A percentile compares a stretch with the other conserved stretches of the same genome.
Conservation (phyloP, 92 coral and sea anemone species). For the Siderastrea radians region DNA sequence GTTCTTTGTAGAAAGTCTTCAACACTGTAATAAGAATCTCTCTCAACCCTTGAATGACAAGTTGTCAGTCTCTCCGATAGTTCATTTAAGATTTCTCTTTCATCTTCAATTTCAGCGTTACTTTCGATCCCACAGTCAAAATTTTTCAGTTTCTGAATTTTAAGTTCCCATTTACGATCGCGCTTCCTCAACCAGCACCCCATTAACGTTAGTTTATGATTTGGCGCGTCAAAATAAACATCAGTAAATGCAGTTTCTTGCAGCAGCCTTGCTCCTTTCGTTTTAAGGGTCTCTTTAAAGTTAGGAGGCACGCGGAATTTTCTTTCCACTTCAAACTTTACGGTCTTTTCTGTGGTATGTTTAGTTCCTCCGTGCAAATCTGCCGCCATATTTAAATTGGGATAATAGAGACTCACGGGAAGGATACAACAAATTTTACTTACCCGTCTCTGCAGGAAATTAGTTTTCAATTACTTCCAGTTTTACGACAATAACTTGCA, state of each 20-base stretch:
- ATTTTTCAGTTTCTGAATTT: conserved; percentile 42
- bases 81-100: conserved; percentile 52
- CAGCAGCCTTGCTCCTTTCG: conserved; percentile 60
- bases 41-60: neutral
- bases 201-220: conserved; percentile 52
- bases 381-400: conserved; percentile 68
- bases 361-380: conserved; percentile 2
- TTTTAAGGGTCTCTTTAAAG: conserved; percentile 42
- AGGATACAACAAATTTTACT: neutral
- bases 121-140: conserved; percentile 52
- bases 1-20: conserved; percentile 35
- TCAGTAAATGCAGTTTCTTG: conserved; percentile 50
- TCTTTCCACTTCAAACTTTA: conserved; percentile 73
- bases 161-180: conserved; percentile 65
- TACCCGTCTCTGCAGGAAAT: conserved; percentile 39
- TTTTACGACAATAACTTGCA: neutral
- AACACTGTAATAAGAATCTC: neutral
- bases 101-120: conserved; percentile 64
- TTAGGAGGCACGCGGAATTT: conserved; percentile 66
- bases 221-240: conserved; percentile 67
- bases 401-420: conserved; percentile 40
- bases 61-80: conserved; percentile 8
- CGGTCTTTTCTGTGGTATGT: conserved; percentile 5
- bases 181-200: conserved; percentile 78
- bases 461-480: neutral